phyloP scores from a whole-genome alignment of 2,113 vertebrate genomes.

The Leiothrix lutea region DNA sequence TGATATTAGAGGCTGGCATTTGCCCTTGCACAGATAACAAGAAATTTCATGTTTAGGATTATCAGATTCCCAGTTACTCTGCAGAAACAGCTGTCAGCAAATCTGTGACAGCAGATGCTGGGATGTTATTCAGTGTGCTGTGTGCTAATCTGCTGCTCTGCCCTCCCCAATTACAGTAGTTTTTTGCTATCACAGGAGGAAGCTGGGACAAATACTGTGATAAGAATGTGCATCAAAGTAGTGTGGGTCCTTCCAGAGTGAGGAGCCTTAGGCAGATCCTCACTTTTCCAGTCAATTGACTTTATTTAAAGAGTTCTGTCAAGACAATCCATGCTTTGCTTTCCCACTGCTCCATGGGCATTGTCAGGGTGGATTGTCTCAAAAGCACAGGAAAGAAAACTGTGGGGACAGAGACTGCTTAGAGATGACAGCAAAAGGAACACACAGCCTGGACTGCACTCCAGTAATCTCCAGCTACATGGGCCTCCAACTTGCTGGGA shows the following conservation, averaged over 20 bases:
- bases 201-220: background rate
- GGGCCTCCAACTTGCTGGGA: background rate
- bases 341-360: background rate
- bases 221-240: background rate
- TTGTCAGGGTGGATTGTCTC: background rate
- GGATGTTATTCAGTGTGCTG: slow-evolving; percentile 1
- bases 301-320: slow-evolving; percentile 25
- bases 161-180: background rate
- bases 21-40: slow-evolving; percentile 29
- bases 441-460: background rate
- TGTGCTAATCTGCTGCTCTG: slow-evolving; percentile 34
- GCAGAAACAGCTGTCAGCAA: slow-evolving; percentile 59
- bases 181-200: background rate
- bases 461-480: background rate
- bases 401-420: background rate
- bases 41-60: slow-evolving; percentile 46
- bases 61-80: slow-evolving; percentile 43
- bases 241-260: background rate
- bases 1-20: background rate
- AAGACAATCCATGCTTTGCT: background rate
- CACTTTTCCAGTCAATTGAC: background rate
- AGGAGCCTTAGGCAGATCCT: background rate
- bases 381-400: background rate
- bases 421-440: background rate
- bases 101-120: slow-evolving; percentile 60